These are phyloP conservation scores for Cettia cetti DNA, from an alignment of 2,113 vertebrate genomes.

Conservation along the genomic window DNA sequence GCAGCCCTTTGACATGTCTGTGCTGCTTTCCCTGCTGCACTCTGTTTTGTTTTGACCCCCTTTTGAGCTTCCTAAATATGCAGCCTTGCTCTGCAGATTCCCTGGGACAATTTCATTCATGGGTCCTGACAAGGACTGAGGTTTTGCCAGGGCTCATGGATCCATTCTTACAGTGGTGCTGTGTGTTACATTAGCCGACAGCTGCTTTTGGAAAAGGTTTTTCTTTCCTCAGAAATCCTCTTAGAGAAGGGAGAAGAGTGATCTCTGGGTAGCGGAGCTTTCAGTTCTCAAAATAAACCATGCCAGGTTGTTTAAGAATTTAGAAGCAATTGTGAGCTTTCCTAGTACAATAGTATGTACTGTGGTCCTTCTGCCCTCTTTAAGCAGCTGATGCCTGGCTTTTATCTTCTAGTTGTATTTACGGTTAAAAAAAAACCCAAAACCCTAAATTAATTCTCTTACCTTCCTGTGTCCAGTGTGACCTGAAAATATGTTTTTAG, in stretches of 20 bases:
- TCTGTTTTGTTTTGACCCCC: slow-evolving; percentile 52
- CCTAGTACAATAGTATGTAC: neutral
- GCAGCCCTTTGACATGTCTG: slow-evolving; percentile 53
- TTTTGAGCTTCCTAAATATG: slow-evolving; percentile 57
- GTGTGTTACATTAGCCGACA: slow-evolving; percentile 25
- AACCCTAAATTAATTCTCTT: neutral
- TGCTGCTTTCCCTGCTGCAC: slow-evolving; percentile 17
- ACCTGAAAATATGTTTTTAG: neutral
- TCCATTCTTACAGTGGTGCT: slow-evolving; percentile 29
- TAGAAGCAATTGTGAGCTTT: neutral
- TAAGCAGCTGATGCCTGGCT: neutral
- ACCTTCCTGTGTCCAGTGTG: neutral
- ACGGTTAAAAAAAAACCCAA: neutral
- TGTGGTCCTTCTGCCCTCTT: neutral
- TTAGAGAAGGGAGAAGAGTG: neutral
- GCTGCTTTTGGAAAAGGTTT: neutral
- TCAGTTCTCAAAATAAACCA: neutral
- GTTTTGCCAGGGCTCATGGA: slow-evolving; percentile 25
- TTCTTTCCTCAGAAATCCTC: slow-evolving; percentile 6
- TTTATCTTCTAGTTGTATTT: neutral
- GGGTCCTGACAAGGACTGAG: slow-evolving; percentile 16
- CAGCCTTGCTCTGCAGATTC: slow-evolving; percentile 33
- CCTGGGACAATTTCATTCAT: slow-evolving; percentile 53
- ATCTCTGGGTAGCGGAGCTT: neutral
- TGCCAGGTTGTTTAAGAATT: neutral